Evolutionary conservation across 2,888 invertebrate genomes (phyloP).

Genomic region (Tubulanus polymorphus): DNA sequence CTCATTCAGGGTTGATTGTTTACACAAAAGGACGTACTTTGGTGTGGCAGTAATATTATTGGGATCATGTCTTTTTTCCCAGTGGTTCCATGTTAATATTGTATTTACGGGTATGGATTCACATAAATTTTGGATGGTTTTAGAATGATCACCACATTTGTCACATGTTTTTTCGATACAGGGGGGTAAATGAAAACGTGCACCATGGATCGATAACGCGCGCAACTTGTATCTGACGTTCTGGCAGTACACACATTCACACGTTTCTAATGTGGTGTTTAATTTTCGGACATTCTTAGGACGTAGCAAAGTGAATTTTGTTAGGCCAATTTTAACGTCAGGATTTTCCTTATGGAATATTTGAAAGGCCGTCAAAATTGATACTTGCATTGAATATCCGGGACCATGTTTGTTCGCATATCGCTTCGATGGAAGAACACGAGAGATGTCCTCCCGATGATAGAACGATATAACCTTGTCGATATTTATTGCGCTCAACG

Average conservation of each 20-base stretch:
- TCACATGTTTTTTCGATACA: neutral
- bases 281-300: neutral
- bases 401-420: neutral
- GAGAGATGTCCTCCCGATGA: neutral
- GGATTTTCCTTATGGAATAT: neutral
- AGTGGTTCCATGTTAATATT: slow-evolving; percentile 1
- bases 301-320: neutral
- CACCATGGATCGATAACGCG: no score
- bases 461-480: neutral
- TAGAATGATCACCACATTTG: neutral
- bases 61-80: neutral
- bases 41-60: no score
- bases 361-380: neutral
- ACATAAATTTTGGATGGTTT: neutral
- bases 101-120: neutral
- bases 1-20: no score
- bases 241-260: neutral
- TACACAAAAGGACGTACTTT: no score
- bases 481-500: no score
- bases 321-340: neutral
- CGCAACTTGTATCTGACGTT: neutral
- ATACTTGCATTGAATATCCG: neutral
- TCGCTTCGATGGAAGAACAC: neutral
- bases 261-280: neutral
- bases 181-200: neutral